Evolutionary conservation across 2,888 invertebrate genomes (phyloP).

Genomic region (Aelia acuminata): DNA sequence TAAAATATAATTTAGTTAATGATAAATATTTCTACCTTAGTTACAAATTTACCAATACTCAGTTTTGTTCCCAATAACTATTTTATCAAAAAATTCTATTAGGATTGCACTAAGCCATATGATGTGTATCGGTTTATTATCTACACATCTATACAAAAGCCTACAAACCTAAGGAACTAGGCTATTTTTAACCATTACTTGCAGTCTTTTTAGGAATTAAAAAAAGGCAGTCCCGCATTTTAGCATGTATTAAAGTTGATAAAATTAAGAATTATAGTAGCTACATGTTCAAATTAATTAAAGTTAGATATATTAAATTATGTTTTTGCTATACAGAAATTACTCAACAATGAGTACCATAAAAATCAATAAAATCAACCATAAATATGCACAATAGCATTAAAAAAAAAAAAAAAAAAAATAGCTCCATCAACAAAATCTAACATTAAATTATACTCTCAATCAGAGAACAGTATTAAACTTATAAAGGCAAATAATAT

Average conservation of each 20-base stretch:
- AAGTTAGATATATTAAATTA: not conserved
- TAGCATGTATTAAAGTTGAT: not conserved
- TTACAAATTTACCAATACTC: not conserved
- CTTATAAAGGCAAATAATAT: too few relatives aligned
- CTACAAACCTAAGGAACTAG: not conserved
- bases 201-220: slow-evolving; percentile 5
- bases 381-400: too few relatives aligned
- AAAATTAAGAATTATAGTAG: not conserved
- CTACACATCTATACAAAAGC: not conserved
- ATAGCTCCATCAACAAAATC: too few relatives aligned
- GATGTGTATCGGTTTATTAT: not conserved
- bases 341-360: not conserved
- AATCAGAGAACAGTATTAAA: too few relatives aligned
- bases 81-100: not conserved
- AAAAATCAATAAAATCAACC: not conserved
- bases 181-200: not conserved
- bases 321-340: not conserved
- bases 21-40: not conserved
- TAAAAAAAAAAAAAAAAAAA: too few relatives aligned
- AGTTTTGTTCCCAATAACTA: not conserved
- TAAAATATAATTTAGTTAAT: slow-evolving; percentile 1
- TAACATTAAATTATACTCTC: too few relatives aligned
- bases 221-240: not conserved
- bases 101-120: not conserved
- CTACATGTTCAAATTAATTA: not conserved